phyloP scores from a whole-genome alignment of 1,140 invertebrate species.

The Aplysia californica region DNA sequence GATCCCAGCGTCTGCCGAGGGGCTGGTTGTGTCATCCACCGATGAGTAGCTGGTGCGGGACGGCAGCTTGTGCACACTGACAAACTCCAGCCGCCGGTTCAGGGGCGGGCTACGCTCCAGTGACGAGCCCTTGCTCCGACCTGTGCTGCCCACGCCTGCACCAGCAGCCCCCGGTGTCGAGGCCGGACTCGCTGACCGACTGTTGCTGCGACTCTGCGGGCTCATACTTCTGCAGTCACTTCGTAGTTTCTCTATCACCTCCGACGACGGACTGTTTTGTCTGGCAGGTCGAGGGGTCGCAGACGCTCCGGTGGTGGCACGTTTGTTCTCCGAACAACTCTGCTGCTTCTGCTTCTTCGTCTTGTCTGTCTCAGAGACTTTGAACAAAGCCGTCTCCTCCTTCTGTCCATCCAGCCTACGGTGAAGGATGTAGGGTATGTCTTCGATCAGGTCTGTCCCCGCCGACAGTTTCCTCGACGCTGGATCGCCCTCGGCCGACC shows the following conservation, averaged over 20 bases:
- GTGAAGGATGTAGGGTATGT: conserved; percentile 68
- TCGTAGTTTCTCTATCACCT: background rate
- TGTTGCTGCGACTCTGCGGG: too few relatives aligned
- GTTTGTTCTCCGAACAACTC: too few relatives aligned
- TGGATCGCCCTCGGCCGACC: background rate
- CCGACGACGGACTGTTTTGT: background rate
- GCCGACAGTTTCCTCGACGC: conserved; percentile 25
- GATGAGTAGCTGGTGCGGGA: conserved; percentile 67
- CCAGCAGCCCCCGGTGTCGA: background rate
- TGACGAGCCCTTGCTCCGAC: too few relatives aligned
- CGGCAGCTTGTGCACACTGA: conserved; percentile 65
- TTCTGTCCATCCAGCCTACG: conserved; percentile 49
- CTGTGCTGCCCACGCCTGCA: too few relatives aligned
- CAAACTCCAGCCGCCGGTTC: conserved; percentile 61
- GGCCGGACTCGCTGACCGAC: too few relatives aligned
- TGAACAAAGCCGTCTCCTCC: conserved; percentile 46
- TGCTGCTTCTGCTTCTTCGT: conserved; percentile 34
- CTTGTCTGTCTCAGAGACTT: conserved; percentile 35
- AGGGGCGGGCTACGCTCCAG: too few relatives aligned
- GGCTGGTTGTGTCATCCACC: conserved; percentile 69
- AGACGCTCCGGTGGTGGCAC: too few relatives aligned
- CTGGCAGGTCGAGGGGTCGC: too few relatives aligned
- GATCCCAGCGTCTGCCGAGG: conserved; percentile 61
- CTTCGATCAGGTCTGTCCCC: conserved; percentile 62
- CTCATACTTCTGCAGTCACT: background rate